Percentiles rank a stretch among this genome's conserved stretches.
Evolutionary conservation across 1,140 invertebrate genomes (phyloP).

Genomic region (Rhagoletis pomonella): DNA sequence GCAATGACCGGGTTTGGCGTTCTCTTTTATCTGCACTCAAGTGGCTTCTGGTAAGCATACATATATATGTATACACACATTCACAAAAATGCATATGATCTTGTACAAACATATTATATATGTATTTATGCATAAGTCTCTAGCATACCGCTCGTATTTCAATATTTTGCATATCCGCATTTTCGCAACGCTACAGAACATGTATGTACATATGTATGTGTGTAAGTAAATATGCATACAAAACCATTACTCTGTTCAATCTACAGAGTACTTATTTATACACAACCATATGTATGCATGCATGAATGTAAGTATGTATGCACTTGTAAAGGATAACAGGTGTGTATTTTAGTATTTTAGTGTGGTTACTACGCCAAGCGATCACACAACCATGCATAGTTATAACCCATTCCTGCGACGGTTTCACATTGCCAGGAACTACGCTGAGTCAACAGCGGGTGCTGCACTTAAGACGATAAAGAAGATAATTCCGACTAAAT

Average conservation of each 20-base stretch:
- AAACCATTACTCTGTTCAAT: background rate
- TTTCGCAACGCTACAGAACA: background rate
- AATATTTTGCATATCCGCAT: conserved; percentile 6
- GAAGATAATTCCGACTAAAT: conserved; percentile 17
- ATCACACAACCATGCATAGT: background rate
- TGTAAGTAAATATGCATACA: background rate
- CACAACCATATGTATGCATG: too few relatives aligned
- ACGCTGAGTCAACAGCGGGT: background rate
- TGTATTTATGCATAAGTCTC: background rate
- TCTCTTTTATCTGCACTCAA: background rate
- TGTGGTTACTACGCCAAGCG: background rate
- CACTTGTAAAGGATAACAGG: background rate
- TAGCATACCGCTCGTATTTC: conserved; percentile 9
- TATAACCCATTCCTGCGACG: background rate
- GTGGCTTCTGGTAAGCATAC: background rate
- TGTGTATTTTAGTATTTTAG: background rate
- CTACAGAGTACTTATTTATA: background rate
- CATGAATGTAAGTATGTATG: background rate
- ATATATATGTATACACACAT: background rate
- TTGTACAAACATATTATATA: background rate
- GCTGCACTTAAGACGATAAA: conserved; percentile 11
- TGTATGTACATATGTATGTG: background rate
- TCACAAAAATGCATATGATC: background rate
- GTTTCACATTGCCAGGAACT: background rate
- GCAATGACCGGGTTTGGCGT: background rate